phyloP scores from a whole-genome alignment of 2,113 vertebrate genomes.

The Chaetops frenatus region DNA sequence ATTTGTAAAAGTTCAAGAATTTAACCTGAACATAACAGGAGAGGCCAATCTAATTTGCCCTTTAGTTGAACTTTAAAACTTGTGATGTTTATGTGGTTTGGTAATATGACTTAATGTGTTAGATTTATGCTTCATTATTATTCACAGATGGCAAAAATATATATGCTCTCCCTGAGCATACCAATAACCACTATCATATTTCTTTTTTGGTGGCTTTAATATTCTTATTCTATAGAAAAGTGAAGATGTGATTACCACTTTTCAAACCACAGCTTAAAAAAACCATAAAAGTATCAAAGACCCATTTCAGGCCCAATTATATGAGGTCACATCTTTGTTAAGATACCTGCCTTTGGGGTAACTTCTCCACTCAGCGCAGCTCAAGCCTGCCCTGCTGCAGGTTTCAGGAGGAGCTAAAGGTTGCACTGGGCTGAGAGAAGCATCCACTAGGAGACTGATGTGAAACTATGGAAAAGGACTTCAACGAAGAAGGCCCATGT shows the following conservation, averaged over 20 bases:
- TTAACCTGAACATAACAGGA: not conserved
- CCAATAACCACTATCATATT: not conserved
- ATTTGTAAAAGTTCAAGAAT: not conserved
- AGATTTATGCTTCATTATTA: constrained; percentile 67
- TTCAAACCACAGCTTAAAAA: not conserved
- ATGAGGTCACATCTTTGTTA: not conserved
- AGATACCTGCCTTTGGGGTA: rapidly evolving
- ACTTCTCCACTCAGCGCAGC: rapidly evolving
- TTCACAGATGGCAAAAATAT: constrained; percentile 58
- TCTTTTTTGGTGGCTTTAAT: not conserved
- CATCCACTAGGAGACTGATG: rapidly evolving
- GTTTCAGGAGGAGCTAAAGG: not conserved
- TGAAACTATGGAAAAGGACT: rapidly evolving
- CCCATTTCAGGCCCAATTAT: not conserved
- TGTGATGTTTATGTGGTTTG: not conserved
- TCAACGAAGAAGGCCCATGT: rapidly evolving
- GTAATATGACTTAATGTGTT: not conserved
- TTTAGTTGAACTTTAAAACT: constrained; percentile 22
- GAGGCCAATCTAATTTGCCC: constrained; percentile 22
- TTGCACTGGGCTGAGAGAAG: rapidly evolving
- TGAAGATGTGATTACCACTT: not conserved
- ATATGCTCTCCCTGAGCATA: constrained; percentile 17
- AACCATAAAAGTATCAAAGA: not conserved
- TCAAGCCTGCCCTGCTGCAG: not conserved
- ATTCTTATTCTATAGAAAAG: not conserved